Evolutionary conservation across 2,888 invertebrate species (phyloP), one percentile per base, ranked within the genome.

Genomic region (Lobophora halterata): DNA sequence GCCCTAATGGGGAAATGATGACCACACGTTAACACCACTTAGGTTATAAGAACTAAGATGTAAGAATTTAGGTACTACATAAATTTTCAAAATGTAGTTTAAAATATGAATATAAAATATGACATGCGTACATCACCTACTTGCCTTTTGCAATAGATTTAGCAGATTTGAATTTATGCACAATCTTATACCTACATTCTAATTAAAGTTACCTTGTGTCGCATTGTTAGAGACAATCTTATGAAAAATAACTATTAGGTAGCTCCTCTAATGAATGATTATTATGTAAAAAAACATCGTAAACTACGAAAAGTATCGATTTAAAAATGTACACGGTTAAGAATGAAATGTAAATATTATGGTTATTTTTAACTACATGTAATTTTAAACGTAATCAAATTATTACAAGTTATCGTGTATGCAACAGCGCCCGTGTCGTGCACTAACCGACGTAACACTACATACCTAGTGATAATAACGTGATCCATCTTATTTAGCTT

Each of bases 401-500:
- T 52, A 51, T 56, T 46, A 36, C 31, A 28, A 39, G 21, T 30
- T 28, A 19, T 28, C 39, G 51, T 55, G 45, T 60, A 52, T 29
- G 52, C 55, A 1, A 20, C 16, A 11, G 16, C 24, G 50, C 51
- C 38, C 40, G 40, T 39, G 45, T 52, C 43, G 55, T 56, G 62
- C 58, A 52, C 33, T 10, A 11, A 13, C 27, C 29, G 7, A 18
- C 25, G 33, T 64, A 65, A 52, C 63, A 63, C 71, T 60, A 60
- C 53, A 52, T 65, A 70, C 58, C 61, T 58, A 62, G 63, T 83
- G 80, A 76, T 71, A 66, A 65, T 71, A 62, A 75, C 71, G 83
- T 83, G 85, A 81, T 85, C 74, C 70, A 73, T 70, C 71, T 64
- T 79, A 80, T 72, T 60, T 79, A 81, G 75, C 77, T 79, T 77